Evolutionary conservation across 2,113 vertebrate genomes (phyloP), one percentile per base, ranked within the genome.

Genomic region (Diphyllodes magnificus): DNA sequence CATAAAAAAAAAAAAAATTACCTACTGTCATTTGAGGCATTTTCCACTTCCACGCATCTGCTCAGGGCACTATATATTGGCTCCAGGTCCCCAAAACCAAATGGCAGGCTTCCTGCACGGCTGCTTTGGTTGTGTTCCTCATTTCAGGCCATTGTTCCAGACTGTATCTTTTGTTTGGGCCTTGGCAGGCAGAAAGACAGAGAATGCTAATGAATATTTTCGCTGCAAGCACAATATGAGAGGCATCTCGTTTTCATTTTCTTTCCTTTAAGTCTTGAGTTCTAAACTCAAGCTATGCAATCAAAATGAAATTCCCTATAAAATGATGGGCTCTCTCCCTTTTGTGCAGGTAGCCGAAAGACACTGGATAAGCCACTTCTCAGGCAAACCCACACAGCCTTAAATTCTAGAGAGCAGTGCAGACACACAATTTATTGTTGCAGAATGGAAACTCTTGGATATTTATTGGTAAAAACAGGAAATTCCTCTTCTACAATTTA

Each of bases 111-210:
- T 94, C 85, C 76, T 94, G 71, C 68, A 68, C 0, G 54, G 72
- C 64, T 90, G 61, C 60, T 81, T 85, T 16, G 3, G 88, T 94
- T 88, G 90, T 94, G 88, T 84, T 94, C 94, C 69, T 96, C 93
- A 92, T 96, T 96, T 94, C 83, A 88, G 88, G 80, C 86, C 90
- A 94, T 95, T 96, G 93, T 96, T 96, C 93, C 82, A 92, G 86
- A 71, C 72, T 61, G 39, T 94, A 93, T 93, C 94, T 88, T 97
- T 96, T 95, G 95, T 97, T 94, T 96, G 90, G 92, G 90, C 57
- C 89, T 95, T 92, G 95, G 95, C 94, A 96, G 86, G 90, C 96
- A 96, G 79, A 75, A 93, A 88, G 90, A 88, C 90, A 86, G 85
- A 96, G 77, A 92, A 95, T 96, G 83, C 61, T 96, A 96, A 93